Evolutionary conservation across 2,888 invertebrate species (phyloP), one percentile per base, ranked within the genome.

Genomic region (Aspidiotus destructor): DNA sequence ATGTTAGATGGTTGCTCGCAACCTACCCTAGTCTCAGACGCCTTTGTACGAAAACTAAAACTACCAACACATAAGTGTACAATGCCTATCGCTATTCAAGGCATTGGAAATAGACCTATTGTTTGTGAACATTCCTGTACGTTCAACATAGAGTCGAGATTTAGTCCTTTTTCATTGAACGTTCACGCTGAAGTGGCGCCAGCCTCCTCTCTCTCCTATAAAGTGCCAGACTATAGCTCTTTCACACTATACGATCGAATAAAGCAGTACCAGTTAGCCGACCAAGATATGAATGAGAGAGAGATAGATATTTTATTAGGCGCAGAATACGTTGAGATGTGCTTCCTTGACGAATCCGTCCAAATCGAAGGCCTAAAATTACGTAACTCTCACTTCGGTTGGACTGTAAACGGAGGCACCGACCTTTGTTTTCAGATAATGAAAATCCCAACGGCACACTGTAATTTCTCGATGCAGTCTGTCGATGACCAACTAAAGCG

Each of bases 301-400:
- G 13, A 17, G 7, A 58, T 40, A 17, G 58, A 58, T 28, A 58
- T 58, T 58, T 40, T 58, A 40, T 13, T 58, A 17, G 58, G 40
- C 13, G 58, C 58, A 8, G 40, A 58, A 13, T 58, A 58, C 8
- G 58, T 28, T 28, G 58, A 58, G 40, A 40, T 40, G 17, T 58
- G 40, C 58, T 40, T 28, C 17, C 28, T 58, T 13, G 40, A 58
- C 28, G 17, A 58, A 58, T 40, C 58, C 16, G 40, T 58, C 9
- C 11, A 8, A 40, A 13, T 58, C 9, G 13, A 58, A 8, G 28
- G 28, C 6, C 13, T 28, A 3, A 58, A 17, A 13, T 13, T 58
- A 28, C 58, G 58, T 8, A 58, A 58, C 1, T 8, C 58, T 11
- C 17, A 17, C 13, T 58, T 58, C 40, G 58, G 58, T 11, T 58